Conservation (phyloP, 2,888 invertebrate species). For the Hydriomena furcata region DNA sequence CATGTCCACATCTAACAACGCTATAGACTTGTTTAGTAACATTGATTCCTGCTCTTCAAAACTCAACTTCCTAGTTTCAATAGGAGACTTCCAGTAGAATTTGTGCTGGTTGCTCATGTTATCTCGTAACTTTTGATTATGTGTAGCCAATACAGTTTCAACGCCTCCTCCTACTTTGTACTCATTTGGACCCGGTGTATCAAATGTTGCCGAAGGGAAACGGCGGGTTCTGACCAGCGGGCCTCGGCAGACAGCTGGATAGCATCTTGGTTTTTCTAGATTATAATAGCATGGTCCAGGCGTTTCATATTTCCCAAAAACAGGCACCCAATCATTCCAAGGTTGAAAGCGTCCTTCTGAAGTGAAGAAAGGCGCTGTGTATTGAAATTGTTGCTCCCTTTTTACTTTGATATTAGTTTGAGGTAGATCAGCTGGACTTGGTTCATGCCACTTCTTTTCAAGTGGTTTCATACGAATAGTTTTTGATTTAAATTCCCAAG, state of each 20-base stretch:
- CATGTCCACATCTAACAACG: conserved; percentile 48
- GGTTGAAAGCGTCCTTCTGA: conserved; percentile 64
- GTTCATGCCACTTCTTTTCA: conserved; percentile 46
- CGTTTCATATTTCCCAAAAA: conserved; percentile 48
- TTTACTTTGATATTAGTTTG: conserved; percentile 27
- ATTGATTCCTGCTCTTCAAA: conserved; percentile 49
- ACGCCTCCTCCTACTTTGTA: conserved; percentile 56
- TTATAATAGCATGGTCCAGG: conserved; percentile 64
- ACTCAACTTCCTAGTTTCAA: conserved; percentile 39
- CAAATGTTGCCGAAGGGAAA: conserved; percentile 39
- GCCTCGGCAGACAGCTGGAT: conserved; percentile 57
- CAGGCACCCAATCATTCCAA: conserved; percentile 65
- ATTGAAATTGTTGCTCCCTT: conserved; percentile 46
- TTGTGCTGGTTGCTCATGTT: conserved; percentile 53
- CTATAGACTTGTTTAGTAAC: conserved; percentile 53
- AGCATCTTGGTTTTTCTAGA: conserved; percentile 49
- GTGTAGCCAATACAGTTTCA: conserved; percentile 60
- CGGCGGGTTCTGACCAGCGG: conserved; percentile 55
- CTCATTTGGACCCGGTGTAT: conserved; percentile 60
- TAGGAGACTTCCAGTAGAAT: conserved; percentile 49
- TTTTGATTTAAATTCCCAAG: conserved; percentile 66
- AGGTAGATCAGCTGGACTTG: conserved; percentile 56
- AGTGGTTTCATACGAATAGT: conserved; percentile 58
- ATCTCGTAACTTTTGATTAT: conserved; percentile 56
- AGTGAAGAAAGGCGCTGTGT: conserved; percentile 57